Conservation (phyloP, 92 coral and sea anemone genomes). For the Hydrozoanthus gracilis region DNA sequence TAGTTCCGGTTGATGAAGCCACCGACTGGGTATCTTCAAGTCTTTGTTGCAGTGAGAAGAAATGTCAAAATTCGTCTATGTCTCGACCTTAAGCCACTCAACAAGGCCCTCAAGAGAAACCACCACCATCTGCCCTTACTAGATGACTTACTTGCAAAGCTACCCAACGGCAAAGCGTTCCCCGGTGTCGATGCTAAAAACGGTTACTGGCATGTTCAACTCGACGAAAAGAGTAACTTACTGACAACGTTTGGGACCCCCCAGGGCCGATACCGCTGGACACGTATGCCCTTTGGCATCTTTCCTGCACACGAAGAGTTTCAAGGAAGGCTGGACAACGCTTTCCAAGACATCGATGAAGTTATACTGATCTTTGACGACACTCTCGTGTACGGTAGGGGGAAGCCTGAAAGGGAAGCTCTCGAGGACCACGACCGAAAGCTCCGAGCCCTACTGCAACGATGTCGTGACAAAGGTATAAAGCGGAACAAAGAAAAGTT, state of each 20-base stretch:
- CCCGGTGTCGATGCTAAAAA: slow-evolving; percentile 14
- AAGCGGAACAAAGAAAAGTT: slow-evolving; percentile 25
- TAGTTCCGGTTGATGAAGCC: slow-evolving; percentile 49
- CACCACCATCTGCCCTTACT: slow-evolving; percentile 53
- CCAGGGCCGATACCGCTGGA: slow-evolving; percentile 41
- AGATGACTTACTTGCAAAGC: slow-evolving; percentile 53
- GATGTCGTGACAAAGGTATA: slow-evolving; percentile 47
- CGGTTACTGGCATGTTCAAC: slow-evolving; percentile 50
- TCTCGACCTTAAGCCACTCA: slow-evolving; percentile 46
- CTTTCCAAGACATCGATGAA: slow-evolving; percentile 23
- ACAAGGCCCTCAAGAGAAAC: slow-evolving; percentile 40
- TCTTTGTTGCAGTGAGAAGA: slow-evolving; percentile 52
- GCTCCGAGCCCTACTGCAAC: slow-evolving; percentile 8
- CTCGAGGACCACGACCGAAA: slow-evolving; percentile 36
- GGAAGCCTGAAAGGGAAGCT: slow-evolving; percentile 21
- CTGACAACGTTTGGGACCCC: slow-evolving; percentile 48
- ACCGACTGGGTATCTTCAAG: slow-evolving; percentile 60
- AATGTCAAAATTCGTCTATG: slow-evolving; percentile 51
- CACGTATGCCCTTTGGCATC: slow-evolving; percentile 32
- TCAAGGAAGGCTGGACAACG: slow-evolving; percentile 30
- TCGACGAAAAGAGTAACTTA: slow-evolving; percentile 42
- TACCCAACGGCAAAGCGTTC: slow-evolving; percentile 39
- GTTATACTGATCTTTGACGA: slow-evolving; percentile 23
- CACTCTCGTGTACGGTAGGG: slow-evolving; percentile 27
- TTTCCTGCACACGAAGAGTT: slow-evolving; percentile 49